Conservation (phyloP, 2,113 vertebrate genomes). For the Alexandromys fortis region DNA sequence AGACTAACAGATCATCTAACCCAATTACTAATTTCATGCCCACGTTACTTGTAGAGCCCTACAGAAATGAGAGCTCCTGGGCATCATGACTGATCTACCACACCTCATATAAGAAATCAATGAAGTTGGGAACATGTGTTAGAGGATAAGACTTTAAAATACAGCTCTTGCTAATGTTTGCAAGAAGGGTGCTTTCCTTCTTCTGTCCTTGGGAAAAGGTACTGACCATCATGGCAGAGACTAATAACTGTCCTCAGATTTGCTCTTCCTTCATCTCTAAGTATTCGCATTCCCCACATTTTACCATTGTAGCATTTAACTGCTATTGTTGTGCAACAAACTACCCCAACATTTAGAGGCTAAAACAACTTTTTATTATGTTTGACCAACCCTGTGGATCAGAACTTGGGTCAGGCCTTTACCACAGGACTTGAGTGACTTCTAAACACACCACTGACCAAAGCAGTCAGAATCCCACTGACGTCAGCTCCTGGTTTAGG, state of each 20-base stretch:
- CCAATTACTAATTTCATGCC: slow-evolving; percentile 51
- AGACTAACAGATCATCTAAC: slow-evolving; percentile 40
- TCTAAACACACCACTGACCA: neutral
- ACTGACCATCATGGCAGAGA: neutral
- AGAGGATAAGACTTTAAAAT: slow-evolving; percentile 42
- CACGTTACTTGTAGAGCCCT: slow-evolving; percentile 10
- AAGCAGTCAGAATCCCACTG: neutral
- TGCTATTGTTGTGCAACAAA: slow-evolving; percentile 10
- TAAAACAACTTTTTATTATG: neutral
- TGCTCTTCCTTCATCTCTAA: slow-evolving; percentile 7
- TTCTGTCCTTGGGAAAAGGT: neutral
- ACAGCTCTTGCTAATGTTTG: neutral
- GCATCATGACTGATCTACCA: neutral
- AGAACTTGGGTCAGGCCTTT: neutral
- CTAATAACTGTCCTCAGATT: neutral
- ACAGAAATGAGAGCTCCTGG: slow-evolving; percentile 34
- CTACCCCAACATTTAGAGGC: neutral
- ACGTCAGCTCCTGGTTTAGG: neutral
- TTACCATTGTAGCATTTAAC: neutral
- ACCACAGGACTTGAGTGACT: neutral
- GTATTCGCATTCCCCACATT: neutral
- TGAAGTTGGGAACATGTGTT: slow-evolving; percentile 15
- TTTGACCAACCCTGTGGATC: neutral
- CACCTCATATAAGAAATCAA: neutral
- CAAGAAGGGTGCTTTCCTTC: neutral